Conservation (phyloP, 2,888 invertebrate genomes). For the Gandaritis pyraliata region DNA sequence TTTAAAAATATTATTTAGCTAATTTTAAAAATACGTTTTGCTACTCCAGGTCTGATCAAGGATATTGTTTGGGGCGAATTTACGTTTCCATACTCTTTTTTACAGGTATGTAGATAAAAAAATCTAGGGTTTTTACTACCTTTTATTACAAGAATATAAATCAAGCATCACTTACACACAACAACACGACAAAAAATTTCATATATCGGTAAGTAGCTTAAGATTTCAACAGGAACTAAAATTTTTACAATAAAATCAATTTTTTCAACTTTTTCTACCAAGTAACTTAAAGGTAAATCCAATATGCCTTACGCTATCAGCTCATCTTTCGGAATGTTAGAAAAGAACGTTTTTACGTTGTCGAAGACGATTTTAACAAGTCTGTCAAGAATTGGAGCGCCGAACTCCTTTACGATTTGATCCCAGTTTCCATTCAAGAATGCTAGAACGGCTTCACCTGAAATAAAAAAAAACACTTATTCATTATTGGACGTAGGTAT, state of each 20-base stretch:
- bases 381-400: constrained; percentile 59
- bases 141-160: constrained; percentile 2
- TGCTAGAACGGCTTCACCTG: constrained; percentile 65
- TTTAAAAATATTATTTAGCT: too few relatives aligned
- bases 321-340: constrained; percentile 62
- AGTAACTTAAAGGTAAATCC: not conserved
- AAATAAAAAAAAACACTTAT: constrained; percentile 53
- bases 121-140: not conserved
- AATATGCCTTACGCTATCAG: constrained; percentile 41
- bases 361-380: constrained; percentile 45
- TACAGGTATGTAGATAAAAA: constrained; percentile 62
- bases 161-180: not conserved
- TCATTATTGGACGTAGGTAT: too few relatives aligned
- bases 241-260: not conserved
- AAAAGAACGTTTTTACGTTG: constrained; percentile 59
- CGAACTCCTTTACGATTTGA: constrained; percentile 65
- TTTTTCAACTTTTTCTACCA: not conserved
- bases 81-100: constrained; percentile 75
- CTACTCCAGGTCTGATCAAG: constrained; percentile 69
- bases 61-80: constrained; percentile 77
- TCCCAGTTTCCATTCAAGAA: constrained; percentile 70
- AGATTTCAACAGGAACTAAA: not conserved
- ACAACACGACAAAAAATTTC: not conserved
- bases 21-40: constrained; percentile 4
- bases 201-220: too few relatives aligned